Base-by-base conservation (phyloP, 2,113 vertebrate species). In the Acanthochromis polyacanthus region DNA sequence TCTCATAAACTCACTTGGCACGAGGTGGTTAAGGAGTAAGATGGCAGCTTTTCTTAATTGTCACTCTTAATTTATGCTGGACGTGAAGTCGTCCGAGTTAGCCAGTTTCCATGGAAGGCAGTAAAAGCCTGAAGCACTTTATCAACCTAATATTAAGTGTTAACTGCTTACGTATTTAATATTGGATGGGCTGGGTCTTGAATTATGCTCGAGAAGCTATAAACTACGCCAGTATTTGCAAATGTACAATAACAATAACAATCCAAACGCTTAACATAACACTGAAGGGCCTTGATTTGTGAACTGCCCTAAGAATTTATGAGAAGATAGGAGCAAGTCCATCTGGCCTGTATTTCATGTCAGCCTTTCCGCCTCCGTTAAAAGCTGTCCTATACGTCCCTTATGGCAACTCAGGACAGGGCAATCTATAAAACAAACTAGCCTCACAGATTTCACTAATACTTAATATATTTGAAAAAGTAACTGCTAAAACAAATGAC, bases 231-330 rank as follows among this genome's bases (percentile, higher is more conserved):
- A 91, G 92, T 94, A 92, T 94, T 93, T 86, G 90, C 93, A 94
- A 93, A 93, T 91, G 91, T 93, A 93, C 87, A 93, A 94, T 93
- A 94, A 94, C 92, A 93, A 92, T 93, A 94, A 94, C 92, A 94
- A 93, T 83, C 90, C 78, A 55, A 93, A 92, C 68, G 87, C 92
- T 92, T 93, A 93, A 86, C 91, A 93, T 91, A 92, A 92, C 92
- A 94, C 89, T 81, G 86, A 85, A 85, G 88, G 87, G 83, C 88
- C 90, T 85, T 94, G 93, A 95, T 95, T 94, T 95, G 93, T 94
- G 92, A 94, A 91, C 92, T 91, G 94, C 93, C 92, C 84, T 84
- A 48, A 79, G 86, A 89, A 91, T 85, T 95, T 94, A 94, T 93
- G 92, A 94, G 85, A 90, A 88, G 89, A 89, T 78, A 89, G 89